phyloP scores from a whole-genome alignment of 2,888 invertebrate genomes.

The Polyommatus iphigenia region DNA sequence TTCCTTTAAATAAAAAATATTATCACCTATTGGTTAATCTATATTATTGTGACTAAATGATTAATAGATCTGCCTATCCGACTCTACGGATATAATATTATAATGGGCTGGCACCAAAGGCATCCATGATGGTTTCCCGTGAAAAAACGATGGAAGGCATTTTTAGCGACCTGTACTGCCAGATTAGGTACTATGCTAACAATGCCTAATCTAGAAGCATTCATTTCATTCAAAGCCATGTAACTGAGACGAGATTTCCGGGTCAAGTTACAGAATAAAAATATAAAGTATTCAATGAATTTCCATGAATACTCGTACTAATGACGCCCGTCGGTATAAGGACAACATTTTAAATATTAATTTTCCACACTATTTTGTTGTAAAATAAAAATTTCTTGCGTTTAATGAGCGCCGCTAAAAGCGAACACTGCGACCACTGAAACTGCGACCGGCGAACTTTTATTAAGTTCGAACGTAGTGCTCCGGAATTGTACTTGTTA shows the following conservation, averaged over 20 bases:
- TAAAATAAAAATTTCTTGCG: constrained; percentile 52
- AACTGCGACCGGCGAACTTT: neutral
- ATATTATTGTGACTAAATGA: too few relatives aligned
- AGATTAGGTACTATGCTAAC: neutral
- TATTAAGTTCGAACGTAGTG: neutral
- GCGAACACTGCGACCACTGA: constrained; percentile 9
- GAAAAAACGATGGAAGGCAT: too few relatives aligned
- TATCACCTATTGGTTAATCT: too few relatives aligned
- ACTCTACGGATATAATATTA: too few relatives aligned
- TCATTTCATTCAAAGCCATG: neutral
- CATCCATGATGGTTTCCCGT: neutral
- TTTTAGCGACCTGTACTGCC: neutral
- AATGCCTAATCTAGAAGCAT: neutral
- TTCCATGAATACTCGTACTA: constrained; percentile 12
- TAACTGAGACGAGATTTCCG: constrained; percentile 3
- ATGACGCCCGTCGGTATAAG: constrained; percentile 10
- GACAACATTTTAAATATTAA: constrained; percentile 20
- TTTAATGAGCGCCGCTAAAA: constrained; percentile 56
- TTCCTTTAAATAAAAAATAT: too few relatives aligned
- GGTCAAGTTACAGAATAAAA: constrained; percentile 8
- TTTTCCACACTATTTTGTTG: constrained; percentile 1
- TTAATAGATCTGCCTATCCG: too few relatives aligned
- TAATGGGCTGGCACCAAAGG: too few relatives aligned
- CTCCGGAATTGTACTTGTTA: neutral
- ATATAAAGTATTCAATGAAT: constrained; percentile 3